These are phyloP conservation scores for Bothrops jararaca DNA, from an alignment of 2,113 vertebrate genomes.

Conservation along the genomic window DNA sequence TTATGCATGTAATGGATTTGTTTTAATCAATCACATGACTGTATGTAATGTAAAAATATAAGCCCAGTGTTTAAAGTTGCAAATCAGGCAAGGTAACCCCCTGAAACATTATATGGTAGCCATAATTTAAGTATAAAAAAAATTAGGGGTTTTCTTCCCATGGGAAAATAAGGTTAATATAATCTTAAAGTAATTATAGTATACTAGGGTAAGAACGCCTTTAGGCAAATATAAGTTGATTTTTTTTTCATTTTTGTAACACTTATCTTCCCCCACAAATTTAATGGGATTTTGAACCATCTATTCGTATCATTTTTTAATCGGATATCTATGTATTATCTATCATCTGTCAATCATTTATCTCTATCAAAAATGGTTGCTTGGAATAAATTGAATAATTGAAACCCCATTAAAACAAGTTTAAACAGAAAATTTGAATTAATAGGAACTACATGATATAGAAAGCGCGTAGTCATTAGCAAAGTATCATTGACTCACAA, in stretches of 20 bases:
- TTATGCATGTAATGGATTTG: background rate
- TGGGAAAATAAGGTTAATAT: background rate
- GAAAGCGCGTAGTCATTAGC: background rate
- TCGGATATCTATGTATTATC: background rate
- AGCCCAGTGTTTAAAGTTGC: background rate
- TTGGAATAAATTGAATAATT: background rate
- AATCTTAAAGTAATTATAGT: background rate
- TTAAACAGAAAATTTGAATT: background rate
- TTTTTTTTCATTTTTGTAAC: background rate
- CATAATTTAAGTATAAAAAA: background rate
- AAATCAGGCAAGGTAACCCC: background rate
- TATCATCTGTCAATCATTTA: background rate
- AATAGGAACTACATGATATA: background rate
- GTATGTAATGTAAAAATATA: background rate
- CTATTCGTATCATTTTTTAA: background rate
- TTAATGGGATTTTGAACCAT: background rate
- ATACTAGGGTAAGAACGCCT: background rate
- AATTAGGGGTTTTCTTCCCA: background rate
- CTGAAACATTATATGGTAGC: background rate
- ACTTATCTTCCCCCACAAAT: background rate
- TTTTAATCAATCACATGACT: background rate
- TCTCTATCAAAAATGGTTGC: background rate
- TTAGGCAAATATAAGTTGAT: background rate
- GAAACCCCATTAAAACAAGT: background rate
- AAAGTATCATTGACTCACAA: background rate